These are phyloP conservation scores for Thunnus maccoyii DNA, from an alignment of 2,113 vertebrate genomes.

Conservation along the genomic window DNA sequence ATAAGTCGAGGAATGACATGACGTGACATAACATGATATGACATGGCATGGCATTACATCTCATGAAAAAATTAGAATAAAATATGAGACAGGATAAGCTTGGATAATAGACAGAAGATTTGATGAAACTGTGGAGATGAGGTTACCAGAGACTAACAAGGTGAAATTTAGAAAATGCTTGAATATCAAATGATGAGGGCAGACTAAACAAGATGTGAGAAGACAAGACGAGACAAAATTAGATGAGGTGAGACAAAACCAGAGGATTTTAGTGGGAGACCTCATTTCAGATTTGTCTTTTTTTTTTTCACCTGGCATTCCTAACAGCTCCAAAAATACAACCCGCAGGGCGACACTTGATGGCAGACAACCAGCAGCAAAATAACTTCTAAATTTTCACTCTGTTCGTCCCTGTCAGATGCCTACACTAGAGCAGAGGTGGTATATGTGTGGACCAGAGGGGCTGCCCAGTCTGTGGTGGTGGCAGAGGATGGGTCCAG, in stretches of 20 bases:
- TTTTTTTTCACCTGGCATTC: conserved; percentile 27
- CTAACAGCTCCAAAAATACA: conserved; percentile 34
- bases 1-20: conserved; percentile 26
- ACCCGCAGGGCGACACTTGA: conserved; percentile 23
- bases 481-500: conserved; percentile 98
- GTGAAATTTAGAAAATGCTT: conserved; percentile 22
- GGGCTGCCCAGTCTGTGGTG: conserved; percentile 94
- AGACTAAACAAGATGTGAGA: conserved; percentile 25
- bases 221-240: conserved; percentile 34
- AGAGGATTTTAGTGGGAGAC: conserved; percentile 27
- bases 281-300: conserved; percentile 20
- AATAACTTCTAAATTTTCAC: conserved; percentile 35
- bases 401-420: conserved; percentile 81
- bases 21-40: conserved; percentile 21
- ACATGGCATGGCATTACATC: conserved; percentile 3
- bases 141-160: conserved; percentile 5
- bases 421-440: conserved; percentile 98
- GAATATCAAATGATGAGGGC: conserved; percentile 42
- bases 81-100: conserved; percentile 5
- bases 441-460: conserved; percentile 96
- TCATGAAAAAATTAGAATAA: conserved; percentile 1
- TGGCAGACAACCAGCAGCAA: conserved; percentile 13
- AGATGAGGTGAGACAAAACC: conserved; percentile 27
- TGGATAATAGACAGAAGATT: not conserved
- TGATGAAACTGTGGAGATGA: conserved; percentile 7